A percentile compares a stretch with the other conserved stretches of the same genome.
phyloP scores from a whole-genome alignment of 2,113 vertebrate genomes.

The Macheiramphus alcinus region DNA sequence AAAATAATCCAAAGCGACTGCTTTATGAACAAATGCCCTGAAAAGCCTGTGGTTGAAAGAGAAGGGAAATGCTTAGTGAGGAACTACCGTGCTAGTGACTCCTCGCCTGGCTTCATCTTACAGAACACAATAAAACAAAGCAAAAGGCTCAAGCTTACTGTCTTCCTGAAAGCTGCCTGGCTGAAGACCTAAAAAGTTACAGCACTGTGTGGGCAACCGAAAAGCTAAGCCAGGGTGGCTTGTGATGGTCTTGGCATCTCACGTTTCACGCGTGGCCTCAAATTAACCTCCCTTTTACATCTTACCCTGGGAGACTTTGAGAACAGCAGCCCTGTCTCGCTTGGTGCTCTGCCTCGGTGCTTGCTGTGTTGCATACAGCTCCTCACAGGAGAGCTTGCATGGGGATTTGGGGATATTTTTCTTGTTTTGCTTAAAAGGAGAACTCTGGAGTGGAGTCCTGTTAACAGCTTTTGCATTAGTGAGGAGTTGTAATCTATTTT shows the following conservation, averaged over 20 bases:
- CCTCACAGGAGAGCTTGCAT: accelerated
- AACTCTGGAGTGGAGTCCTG: not conserved
- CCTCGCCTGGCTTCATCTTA: not conserved
- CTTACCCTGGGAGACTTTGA: not conserved
- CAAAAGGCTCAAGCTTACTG: not conserved
- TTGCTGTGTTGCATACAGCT: accelerated
- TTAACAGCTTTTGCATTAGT: not conserved
- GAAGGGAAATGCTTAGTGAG: not conserved
- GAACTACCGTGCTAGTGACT: not conserved
- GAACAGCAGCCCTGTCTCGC: not conserved
- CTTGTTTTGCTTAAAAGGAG: not conserved
- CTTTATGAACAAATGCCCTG: not conserved
- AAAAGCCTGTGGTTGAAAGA: not conserved
- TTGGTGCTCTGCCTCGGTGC: not conserved
- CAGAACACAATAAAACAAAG: not conserved
- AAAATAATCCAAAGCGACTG: not conserved
- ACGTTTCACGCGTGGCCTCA: accelerated
- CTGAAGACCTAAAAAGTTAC: not conserved
- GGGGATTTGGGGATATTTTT: not conserved
- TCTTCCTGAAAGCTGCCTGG: not conserved
- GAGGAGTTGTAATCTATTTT: not conserved
- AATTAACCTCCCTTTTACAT: not conserved
- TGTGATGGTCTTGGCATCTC: not conserved
- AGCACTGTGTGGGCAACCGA: not conserved
- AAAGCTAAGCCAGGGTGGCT: not conserved